These are phyloP conservation scores for Leucophenga maculata DNA, from an alignment of 2,888 invertebrate genomes.

Conservation along the genomic window DNA sequence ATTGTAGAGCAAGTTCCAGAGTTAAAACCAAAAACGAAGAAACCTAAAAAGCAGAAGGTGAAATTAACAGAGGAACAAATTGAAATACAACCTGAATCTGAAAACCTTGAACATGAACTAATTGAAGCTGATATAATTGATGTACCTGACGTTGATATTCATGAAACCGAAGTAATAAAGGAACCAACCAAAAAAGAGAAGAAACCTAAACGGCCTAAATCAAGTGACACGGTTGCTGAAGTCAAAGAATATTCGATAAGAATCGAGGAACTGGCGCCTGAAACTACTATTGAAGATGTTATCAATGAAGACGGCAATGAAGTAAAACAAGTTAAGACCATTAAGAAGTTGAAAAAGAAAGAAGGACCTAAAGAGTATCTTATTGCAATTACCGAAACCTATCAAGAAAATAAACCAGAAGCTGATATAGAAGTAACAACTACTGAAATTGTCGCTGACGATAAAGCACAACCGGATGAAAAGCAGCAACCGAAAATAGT, in stretches of 20 bases:
- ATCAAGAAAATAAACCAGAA: conserved; percentile 70
- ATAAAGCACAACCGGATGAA: conserved; percentile 27
- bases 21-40: conserved; percentile 19
- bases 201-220: conserved; percentile 33
- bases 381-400: conserved; percentile 67
- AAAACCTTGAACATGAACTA: conserved; percentile 11
- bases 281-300: conserved; percentile 68
- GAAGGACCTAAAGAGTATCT: conserved; percentile 70
- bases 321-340: conserved; percentile 66
- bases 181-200: conserved; percentile 35
- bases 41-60: conserved; percentile 33
- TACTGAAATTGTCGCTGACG: conserved; percentile 52
- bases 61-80: conserved; percentile 70
- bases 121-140: background rate
- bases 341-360: conserved; percentile 67
- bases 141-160: background rate
- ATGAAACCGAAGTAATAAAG: conserved; percentile 3
- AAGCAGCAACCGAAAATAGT: conserved; percentile 50
- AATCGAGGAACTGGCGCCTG: conserved; percentile 61
- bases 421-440: conserved; percentile 71
- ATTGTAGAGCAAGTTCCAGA: background rate
- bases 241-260: conserved; percentile 40
- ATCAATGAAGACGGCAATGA: conserved; percentile 60
- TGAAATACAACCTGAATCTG: conserved; percentile 65
- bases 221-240: conserved; percentile 31